Evolutionary conservation across 1,140 invertebrate genomes (phyloP), one percentile per base, ranked within the genome.

Genomic region (Bombus impatiens): DNA sequence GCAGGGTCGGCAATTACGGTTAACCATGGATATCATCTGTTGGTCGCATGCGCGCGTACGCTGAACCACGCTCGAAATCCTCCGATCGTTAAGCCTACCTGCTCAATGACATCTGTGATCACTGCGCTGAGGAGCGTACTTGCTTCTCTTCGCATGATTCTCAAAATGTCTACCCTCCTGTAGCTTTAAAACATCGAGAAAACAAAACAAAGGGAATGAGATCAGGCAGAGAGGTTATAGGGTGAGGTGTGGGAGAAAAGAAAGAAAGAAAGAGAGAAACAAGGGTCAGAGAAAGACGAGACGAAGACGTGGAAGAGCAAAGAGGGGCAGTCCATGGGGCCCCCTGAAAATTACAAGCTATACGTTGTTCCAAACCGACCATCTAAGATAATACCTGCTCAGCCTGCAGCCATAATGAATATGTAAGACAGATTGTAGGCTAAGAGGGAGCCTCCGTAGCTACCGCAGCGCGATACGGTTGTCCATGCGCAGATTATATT

Each of bases 361-460:
- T 94, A 93, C 94, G 93, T 92, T 94, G 93, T 93, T 93, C 88
- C 92, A 94, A 95, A 95, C 92, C 93, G 93, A 94, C 94, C 93
- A 95, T 95, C 94, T 94, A 94, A 95, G 94, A 95, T 95, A 95
- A 95, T 95, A 94, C 94, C 93, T 90, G 93, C 92, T 95, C 93
- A 93, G 94, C 94, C 95, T 94, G 90, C 89, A 95, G 94, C 94
- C 93, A 95, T 95, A 95, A 95, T 95, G 95, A 95, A 95, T 95
- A 95, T 95, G 95, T 95, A 95, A 95, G 94, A 95, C 94, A 95
- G 94, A 95, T 95, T 95, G 94, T 95, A 95, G 94, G 93, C 94
- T 95, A 95, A 95, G 94, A 95, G 94, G 93, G 92, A 95, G 94
- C 94, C 94, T 95, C 93, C 88, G 91, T 90, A 88, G 94, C 94